Percentiles rank a stretch among this genome's conserved stretches.
phyloP scores from a whole-genome alignment of 2,888 invertebrate species.

The Sinopyrophorus schimmeli region DNA sequence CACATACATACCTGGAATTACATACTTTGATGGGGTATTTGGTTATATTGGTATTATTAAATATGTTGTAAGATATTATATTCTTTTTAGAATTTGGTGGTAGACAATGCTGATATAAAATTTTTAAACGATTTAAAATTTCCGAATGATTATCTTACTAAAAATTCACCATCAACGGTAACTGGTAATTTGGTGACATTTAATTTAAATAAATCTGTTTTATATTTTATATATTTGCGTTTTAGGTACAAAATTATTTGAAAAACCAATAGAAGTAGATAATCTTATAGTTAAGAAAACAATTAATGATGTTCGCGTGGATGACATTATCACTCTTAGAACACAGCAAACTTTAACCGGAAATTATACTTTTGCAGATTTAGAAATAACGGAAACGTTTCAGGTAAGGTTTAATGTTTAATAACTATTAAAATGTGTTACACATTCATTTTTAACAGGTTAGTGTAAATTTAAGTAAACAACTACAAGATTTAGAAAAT shows the following conservation, averaged over 20 bases:
- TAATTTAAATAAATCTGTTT: no score
- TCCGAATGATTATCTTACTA: constrained; percentile 58
- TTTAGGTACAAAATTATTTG: constrained; percentile 57
- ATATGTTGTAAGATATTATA: background rate
- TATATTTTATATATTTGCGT: constrained; percentile 2
- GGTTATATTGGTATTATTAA: constrained; percentile 4
- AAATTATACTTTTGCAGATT: constrained; percentile 58
- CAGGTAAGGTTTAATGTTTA: no score
- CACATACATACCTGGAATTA: constrained; percentile 49
- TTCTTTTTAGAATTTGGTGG: constrained; percentile 53
- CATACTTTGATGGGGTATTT: constrained; percentile 58
- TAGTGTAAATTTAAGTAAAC: no score
- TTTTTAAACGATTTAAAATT: constrained; percentile 58
- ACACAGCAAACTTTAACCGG: constrained; percentile 55
- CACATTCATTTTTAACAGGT: no score
- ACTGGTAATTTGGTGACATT: no score
- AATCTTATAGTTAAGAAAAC: constrained; percentile 51
- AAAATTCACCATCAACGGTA: constrained; percentile 45
- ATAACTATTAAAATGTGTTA: no score
- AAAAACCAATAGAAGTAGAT: constrained; percentile 47
- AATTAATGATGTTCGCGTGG: constrained; percentile 56
- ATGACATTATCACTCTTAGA: constrained; percentile 56
- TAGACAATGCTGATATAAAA: constrained; percentile 44
- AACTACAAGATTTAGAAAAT: no score
- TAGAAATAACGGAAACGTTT: constrained; percentile 57